Evolutionary conservation across 2,797 vertebrate species (phyloP).

Genomic region (Pantherophis vulpinus): DNA sequence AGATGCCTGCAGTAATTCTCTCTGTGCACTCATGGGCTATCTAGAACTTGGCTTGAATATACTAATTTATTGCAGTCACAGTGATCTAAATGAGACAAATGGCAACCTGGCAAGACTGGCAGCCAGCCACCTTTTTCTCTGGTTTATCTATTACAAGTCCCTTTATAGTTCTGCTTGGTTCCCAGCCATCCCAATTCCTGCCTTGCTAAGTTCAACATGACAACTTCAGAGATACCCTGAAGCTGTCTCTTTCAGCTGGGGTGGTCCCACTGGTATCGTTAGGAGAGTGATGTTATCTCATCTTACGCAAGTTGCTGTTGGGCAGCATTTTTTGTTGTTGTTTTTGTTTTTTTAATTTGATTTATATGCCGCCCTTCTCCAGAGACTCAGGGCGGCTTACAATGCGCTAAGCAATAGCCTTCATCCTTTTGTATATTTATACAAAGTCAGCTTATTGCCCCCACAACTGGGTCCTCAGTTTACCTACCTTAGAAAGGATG

Average conservation of each 20-base stretch:
- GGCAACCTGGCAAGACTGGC: neutral
- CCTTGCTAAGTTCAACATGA: neutral
- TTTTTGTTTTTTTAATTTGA: too few relatives aligned
- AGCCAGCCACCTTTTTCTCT: neutral
- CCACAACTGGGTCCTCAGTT: too few relatives aligned
- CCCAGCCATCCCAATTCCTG: neutral
- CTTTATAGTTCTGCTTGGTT: neutral
- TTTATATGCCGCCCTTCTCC: too few relatives aligned
- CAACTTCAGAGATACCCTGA: neutral
- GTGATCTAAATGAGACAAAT: neutral
- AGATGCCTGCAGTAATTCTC: neutral
- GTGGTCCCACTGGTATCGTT: neutral
- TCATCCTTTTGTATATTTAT: too few relatives aligned
- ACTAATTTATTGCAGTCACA: neutral
- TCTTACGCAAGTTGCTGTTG: neutral
- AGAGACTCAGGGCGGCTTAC: too few relatives aligned
- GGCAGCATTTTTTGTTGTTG: neutral
- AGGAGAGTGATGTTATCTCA: neutral
- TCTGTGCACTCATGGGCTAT: neutral
- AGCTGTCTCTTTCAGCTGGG: neutral
- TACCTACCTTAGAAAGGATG: too few relatives aligned
- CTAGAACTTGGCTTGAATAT: neutral
- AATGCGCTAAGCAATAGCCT: too few relatives aligned
- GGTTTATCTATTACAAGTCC: neutral
- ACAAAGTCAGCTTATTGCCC: too few relatives aligned